Evolutionary conservation across 2,888 invertebrate genomes (phyloP).

Genomic region (Electrophaes corylata): DNA sequence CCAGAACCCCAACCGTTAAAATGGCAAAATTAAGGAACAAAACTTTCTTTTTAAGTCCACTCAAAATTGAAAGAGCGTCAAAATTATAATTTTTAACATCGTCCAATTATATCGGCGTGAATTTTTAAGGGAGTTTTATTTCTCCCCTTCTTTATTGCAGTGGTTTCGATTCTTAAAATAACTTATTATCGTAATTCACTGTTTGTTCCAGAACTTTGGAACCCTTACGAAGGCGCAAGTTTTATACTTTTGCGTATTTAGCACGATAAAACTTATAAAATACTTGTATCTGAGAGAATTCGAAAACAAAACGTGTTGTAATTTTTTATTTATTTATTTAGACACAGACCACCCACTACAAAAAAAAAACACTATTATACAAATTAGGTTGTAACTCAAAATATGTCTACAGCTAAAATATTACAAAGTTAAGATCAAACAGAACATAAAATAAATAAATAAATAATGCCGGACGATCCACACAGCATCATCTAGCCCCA

Average conservation of each 20-base stretch:
- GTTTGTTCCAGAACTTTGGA: constrained; percentile 63
- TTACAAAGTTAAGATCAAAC: no score
- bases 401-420: no score
- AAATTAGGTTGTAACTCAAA: no score
- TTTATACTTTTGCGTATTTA: constrained; percentile 9
- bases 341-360: no score
- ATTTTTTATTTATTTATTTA: no score
- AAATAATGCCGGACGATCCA: no score
- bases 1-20: constrained; percentile 24
- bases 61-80: constrained; percentile 35
- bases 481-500: no score
- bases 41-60: constrained; percentile 17
- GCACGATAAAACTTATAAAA: no score
- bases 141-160: constrained; percentile 53
- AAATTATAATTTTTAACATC: constrained; percentile 38
- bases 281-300: no score
- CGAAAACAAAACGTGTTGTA: no score
- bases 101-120: constrained; percentile 39
- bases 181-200: constrained; percentile 74
- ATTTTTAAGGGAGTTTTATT: constrained; percentile 38
- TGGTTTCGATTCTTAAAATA: constrained; percentile 71
- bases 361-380: no score
- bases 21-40: constrained; percentile 22
- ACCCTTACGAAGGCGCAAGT: constrained; percentile 41
- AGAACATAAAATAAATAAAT: no score